phyloP scores from a whole-genome alignment of 2,797 vertebrate species.

The Gambusia yucatana region DNA sequence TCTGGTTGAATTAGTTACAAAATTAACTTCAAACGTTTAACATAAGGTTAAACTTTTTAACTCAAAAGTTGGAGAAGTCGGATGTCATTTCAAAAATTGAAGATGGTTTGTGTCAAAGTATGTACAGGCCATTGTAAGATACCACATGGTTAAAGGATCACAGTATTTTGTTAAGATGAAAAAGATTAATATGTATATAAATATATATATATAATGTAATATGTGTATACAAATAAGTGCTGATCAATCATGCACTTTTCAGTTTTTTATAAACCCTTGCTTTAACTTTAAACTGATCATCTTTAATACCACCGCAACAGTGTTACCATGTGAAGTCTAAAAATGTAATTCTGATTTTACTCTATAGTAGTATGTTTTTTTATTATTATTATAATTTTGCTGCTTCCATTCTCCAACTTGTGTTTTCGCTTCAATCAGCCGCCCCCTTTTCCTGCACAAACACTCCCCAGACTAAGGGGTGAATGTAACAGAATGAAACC shows the following conservation, averaged over 20 bases:
- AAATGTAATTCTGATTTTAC: background rate
- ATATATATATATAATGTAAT: no score
- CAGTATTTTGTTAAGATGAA: background rate
- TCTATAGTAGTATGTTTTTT: background rate
- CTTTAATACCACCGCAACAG: background rate
- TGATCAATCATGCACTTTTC: no score
- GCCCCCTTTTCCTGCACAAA: slow-evolving; percentile 31
- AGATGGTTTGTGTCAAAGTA: no score
- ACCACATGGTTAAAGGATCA: background rate
- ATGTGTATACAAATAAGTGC: no score
- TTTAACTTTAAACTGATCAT: background rate
- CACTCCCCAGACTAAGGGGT: slow-evolving; percentile 49
- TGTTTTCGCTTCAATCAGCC: slow-evolving; percentile 66
- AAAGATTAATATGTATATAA: no score
- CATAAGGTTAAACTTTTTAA: background rate
- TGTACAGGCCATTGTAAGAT: background rate
- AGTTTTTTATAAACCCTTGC: no score
- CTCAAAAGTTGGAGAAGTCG: background rate
- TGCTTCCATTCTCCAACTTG: slow-evolving; percentile 4
- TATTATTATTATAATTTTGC: background rate
- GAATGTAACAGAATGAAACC: slow-evolving; percentile 74
- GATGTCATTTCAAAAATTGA: background rate
- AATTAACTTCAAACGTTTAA: background rate
- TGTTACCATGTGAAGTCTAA: background rate
- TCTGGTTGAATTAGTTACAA: background rate